Conservation (phyloP, 2,797 vertebrate species). For the Masticophis lateralis region DNA sequence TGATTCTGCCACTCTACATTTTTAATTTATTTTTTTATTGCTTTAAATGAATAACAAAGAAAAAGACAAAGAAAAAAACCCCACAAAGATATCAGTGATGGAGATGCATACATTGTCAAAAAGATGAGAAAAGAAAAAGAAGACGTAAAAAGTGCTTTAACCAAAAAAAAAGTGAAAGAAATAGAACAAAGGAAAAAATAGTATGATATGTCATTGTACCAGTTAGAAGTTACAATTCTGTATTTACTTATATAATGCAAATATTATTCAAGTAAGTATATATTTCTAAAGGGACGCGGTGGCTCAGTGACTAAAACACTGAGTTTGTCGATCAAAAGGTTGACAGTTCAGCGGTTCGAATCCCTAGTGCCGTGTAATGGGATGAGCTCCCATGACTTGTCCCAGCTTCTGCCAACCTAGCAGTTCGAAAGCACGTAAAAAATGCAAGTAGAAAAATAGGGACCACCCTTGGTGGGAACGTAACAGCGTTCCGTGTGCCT, state of each 20-base stretch:
- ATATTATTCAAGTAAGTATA: background rate
- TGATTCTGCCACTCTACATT: background rate
- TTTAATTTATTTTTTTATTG: background rate
- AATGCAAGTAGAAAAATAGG: no score
- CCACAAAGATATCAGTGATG: background rate
- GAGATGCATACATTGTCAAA: background rate
- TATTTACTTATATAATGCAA: background rate
- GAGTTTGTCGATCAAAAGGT: no score
- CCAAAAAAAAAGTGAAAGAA: background rate
- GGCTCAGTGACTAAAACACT: no score
- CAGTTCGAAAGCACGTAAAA: no score
- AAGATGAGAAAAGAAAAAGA: background rate
- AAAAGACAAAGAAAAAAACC: rapidly evolving
- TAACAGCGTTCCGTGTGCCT: no score
- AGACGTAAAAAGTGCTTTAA: background rate
- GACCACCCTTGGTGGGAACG: no score
- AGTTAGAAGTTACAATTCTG: background rate
- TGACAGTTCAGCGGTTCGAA: no score
- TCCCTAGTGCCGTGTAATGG: no score
- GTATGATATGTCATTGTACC: background rate
- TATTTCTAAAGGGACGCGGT: background rate
- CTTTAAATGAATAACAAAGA: background rate
- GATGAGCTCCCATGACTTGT: no score
- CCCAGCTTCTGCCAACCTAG: no score
- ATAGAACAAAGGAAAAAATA: background rate